Evolutionary conservation across 2,888 invertebrate species (phyloP), one percentile per base, ranked within the genome.

Genomic region (Diarsia rubi): DNA sequence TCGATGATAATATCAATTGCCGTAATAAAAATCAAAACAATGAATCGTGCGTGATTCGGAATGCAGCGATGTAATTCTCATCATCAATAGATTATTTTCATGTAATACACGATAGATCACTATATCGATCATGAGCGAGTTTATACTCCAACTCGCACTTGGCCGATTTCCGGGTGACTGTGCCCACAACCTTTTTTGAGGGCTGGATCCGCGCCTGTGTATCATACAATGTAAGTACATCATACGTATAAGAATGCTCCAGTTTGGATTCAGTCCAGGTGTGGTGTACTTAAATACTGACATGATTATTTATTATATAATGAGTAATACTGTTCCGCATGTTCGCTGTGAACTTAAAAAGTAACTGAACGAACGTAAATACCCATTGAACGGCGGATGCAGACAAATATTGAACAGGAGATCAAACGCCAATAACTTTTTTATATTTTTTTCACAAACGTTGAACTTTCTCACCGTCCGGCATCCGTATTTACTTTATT

Each of bases 351-450:
- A 44, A 52, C 11, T 62, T 52, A n/a, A 8, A 37, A 69, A 47
- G 11, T 42, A 14, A 24, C 21, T 70, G 9, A 44, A 14, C 24
- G 16, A 76, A 67, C 24, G 19, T 60, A 24, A 66, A 31, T 24
- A 37, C 5, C 19, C 16, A 37, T 24, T 49, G n/a, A 49, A 16
- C 3, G 31, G 16, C 24, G 19, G 24, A 68, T 37, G 42, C 19
- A 42, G n/a, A 49, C 24, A 31, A 62, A 67, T 75, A 68, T 67
- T 75, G 49, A 60, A 52, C 31, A 42, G 24, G 42, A 42, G n/a
- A 62, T 44, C 24, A 45, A 21, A 31, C 6, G 47, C n/a, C n/a
- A 59, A 27, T 42, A 19, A 31, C 21, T 31, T 21, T 31, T 31
- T 73, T 9, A 0, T 0, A 16, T 21, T 14, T n/a, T 57, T 42